Evolutionary conservation across 2,888 invertebrate species (phyloP), one percentile per base, ranked within the genome.

Genomic region (Lymantria monacha): DNA sequence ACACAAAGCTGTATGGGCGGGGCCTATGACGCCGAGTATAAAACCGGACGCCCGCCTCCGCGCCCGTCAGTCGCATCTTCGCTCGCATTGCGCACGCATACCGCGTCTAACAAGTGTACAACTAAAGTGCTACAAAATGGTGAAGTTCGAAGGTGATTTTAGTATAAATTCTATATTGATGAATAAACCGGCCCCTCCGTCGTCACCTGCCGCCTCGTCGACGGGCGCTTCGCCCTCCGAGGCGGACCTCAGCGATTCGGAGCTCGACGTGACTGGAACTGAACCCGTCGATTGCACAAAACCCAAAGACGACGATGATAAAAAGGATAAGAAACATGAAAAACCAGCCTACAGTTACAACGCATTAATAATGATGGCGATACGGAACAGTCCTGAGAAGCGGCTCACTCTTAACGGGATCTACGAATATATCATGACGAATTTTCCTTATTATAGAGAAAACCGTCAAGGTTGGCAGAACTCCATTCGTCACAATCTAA

Each of bases 381-480:
- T 99, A 53, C 93, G 98, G 41, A 96, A 97, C 79, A 98, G 97
- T 76, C 96, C 97, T 0, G 98, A 99, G 77, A 98, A 98, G 76
- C 92, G 98, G 0, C 93, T 99, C 11, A 99, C 99, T 0, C 92
- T 99, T 11, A 99, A 98, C 85, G 99, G 99, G 46, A 99, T 99
- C 79, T 99, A 99, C 92, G 98, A 98, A 83, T 99, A 98, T 90
- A 99, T 99, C 73, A 99, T 99, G 97, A 95, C 95, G 47, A 97
- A 98, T 85, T 99, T 99, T 83, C 99, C 99, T 0, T 99, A 99
- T 89, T 99, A 99, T 87, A 93, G 97, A 44, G 97, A 99, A 83
- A 99, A 99, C 89, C 97, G 98, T 63, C 98, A 99, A 76, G 99
- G 99, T 40, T 99, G 99, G 99, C 99, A 99, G 86, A 99, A 99